Conservation (phyloP, 2,888 invertebrate genomes). For the Mallateleia sp. region DNA sequence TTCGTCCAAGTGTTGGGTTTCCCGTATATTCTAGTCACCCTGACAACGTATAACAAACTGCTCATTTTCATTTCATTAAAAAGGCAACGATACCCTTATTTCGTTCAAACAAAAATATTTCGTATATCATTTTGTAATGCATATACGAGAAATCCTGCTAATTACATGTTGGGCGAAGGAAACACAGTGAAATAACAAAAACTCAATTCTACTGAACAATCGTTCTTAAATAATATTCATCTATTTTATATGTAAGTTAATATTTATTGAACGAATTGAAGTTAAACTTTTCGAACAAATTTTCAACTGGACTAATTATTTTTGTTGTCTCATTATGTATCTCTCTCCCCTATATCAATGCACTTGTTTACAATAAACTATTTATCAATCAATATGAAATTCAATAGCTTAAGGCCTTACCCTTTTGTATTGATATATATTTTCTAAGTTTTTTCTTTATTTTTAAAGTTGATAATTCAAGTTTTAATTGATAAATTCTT, state of each 20-base stretch:
- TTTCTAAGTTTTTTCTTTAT: neutral
- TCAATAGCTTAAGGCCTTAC: constrained; percentile 31
- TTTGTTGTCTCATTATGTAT: constrained; percentile 16
- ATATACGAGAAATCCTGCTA: constrained; percentile 43
- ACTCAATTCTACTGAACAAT: too few species aligned
- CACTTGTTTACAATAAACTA: constrained; percentile 38
- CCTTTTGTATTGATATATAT: neutral
- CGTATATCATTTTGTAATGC: constrained; percentile 34
- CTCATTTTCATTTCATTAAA: constrained; percentile 40
- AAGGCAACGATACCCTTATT: constrained; percentile 21
- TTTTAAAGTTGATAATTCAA: too few species aligned
- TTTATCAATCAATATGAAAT: constrained; percentile 43
- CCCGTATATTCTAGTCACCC: constrained; percentile 13
- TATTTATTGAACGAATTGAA: neutral
- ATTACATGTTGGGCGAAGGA: constrained; percentile 12
- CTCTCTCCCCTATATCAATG: constrained; percentile 16
- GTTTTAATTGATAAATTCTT: too few species aligned
- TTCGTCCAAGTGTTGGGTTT: constrained; percentile 20
- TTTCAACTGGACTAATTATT: too few species aligned
- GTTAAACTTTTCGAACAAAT: too few species aligned
- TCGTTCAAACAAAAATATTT: constrained; percentile 47
- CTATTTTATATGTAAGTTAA: too few species aligned
- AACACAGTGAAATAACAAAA: constrained; percentile 16
- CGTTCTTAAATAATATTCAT: too few species aligned
- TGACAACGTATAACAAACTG: constrained; percentile 21